These are phyloP conservation scores for Tragelaphus strepsiceros DNA, from an alignment of 2,113 vertebrate species.

Conservation along the genomic window DNA sequence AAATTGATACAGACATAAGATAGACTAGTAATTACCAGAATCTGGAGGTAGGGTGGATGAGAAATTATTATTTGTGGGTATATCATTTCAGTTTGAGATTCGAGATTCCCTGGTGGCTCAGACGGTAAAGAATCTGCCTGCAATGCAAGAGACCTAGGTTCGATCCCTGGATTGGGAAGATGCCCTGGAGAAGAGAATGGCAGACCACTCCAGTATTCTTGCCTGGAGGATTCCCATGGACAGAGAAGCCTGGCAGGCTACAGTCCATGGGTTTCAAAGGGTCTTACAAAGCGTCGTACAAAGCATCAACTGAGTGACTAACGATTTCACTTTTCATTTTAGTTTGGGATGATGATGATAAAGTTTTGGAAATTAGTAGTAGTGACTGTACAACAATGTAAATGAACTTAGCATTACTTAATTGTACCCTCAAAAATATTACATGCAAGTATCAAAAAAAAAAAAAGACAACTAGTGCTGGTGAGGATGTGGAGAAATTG, in stretches of 20 bases:
- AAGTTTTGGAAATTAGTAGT: not conserved
- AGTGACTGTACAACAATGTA: not conserved
- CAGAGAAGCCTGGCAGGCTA: not conserved
- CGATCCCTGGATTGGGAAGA: not conserved
- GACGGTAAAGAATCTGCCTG: not conserved
- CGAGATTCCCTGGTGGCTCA: not conserved
- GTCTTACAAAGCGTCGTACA: not conserved
- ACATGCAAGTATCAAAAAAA: not conserved
- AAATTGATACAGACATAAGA: not conserved
- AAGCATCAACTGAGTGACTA: not conserved
- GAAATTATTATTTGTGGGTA: not conserved
- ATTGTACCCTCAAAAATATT: not conserved
- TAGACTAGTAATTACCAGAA: not conserved
- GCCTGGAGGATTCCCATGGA: not conserved
- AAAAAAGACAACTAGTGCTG: not conserved
- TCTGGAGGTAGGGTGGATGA: not conserved
- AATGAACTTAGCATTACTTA: not conserved
- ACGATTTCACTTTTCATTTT: not conserved
- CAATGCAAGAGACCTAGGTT: not conserved
- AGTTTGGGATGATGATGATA: not conserved
- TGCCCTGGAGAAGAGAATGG: not conserved
- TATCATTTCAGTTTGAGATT: not conserved
- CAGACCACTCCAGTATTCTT: not conserved
- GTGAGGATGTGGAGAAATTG: not conserved
- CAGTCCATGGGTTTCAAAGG: not conserved